Evolutionary conservation across 2,888 invertebrate genomes (phyloP), one percentile per base, ranked within the genome.

Genomic region (Petrophora chlorosata): DNA sequence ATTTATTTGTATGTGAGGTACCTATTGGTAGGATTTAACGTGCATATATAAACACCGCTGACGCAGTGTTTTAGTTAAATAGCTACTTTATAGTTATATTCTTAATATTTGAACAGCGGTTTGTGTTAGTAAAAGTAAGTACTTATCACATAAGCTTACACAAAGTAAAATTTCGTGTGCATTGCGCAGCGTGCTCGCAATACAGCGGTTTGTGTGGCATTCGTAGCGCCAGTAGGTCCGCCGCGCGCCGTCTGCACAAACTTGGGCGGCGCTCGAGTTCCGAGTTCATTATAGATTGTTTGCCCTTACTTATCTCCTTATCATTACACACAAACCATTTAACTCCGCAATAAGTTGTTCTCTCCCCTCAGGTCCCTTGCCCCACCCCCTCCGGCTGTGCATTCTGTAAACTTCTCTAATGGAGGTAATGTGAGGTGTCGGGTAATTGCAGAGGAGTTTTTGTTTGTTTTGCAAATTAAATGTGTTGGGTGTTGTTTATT

Each of bases 281-380:
- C 29, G 15, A 29, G 32, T 41, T 48, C 48, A 48, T 36, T 48
- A 41, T 23, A 36, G 14, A 41, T 30, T 34, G 34, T 42, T 41
- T 36, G 40, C 23, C 35, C 29, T 30, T 10, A 9, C 23, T 23
- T 41, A 32, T 48, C 41, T 36, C 29, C n/a, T 17, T 25, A 36
- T 41, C 30, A 22, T 29, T 35, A 22, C 29, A 30, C 34, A 25
- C 41, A 26, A 47, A 35, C 33, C 47, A 28, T 28, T 38, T 38
- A 41, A 41, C 32, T 41, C 41, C 7, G 23, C 41, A 25, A 32
- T 32, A 38, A 38, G 28, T 32, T 29, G 29, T 39, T 13, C 19
- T 19, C 29, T 17, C 14, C 22, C 5, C 23, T 5, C 16, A n/a
- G n/a, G n/a, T n/a, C n/a, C 15, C 40, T 12, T 7, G 0, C 34